Percentiles rank a stretch among this genome's conserved stretches.
These are phyloP conservation scores for Pelochelys cantorii DNA, from an alignment of 2,797 vertebrate species.

Conservation along the genomic window DNA sequence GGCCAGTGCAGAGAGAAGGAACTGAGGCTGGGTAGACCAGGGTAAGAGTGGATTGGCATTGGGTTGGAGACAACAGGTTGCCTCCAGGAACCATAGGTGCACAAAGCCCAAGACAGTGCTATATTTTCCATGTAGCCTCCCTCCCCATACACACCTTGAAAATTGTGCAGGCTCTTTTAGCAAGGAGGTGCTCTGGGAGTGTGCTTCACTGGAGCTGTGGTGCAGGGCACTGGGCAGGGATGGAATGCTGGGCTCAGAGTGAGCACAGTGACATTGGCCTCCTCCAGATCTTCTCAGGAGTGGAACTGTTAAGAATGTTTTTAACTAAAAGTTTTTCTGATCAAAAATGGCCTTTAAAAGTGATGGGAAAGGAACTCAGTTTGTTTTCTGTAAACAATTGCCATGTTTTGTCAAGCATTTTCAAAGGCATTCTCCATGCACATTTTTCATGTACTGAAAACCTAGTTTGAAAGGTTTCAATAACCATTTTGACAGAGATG, in stretches of 20 bases:
- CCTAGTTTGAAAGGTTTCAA: neutral
- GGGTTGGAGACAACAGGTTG: rapidly evolving
- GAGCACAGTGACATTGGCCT: neutral
- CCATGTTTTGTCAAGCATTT: too few species aligned
- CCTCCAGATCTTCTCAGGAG: neutral
- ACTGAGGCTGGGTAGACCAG: neutral
- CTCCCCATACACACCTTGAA: too few species aligned
- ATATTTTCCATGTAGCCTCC: conserved; percentile 14
- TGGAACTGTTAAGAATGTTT: neutral
- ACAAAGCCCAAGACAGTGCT: conserved; percentile 48
- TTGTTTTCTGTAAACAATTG: too few species aligned
- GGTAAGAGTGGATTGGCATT: neutral
- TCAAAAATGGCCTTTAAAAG: neutral
- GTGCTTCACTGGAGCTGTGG: neutral
- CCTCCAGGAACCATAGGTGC: conserved; percentile 37
- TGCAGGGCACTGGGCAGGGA: conserved; percentile 32
- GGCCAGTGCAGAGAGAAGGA: neutral
- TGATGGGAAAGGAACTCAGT: too few species aligned
- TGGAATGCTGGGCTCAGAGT: neutral
- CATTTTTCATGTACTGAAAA: neutral
- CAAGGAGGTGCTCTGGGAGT: conserved; percentile 29
- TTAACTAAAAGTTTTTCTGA: conserved; percentile 1
- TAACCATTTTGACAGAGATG: neutral
- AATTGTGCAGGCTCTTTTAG: too few species aligned
- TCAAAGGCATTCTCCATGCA: too few species aligned